Conservation (phyloP, 2,797 vertebrate genomes). For the Platyrinchus mystaceus region DNA sequence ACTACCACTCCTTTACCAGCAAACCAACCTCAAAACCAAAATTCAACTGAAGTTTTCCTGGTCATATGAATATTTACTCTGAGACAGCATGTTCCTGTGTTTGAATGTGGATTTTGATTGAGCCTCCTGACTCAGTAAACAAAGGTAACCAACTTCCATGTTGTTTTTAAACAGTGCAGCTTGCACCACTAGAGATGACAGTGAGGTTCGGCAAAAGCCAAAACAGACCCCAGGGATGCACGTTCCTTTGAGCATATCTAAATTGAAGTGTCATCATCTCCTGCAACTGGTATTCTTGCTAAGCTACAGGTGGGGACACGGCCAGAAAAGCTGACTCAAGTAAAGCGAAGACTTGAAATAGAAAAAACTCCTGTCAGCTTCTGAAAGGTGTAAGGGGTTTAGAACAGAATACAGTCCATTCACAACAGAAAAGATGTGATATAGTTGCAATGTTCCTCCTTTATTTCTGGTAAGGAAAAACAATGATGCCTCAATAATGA, state of each 20-base stretch:
- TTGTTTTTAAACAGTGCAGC: neutral
- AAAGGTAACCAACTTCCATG: neutral
- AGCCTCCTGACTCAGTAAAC: neutral
- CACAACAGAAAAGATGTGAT: neutral
- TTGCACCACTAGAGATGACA: neutral
- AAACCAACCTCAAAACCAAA: neutral
- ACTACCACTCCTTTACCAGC: neutral
- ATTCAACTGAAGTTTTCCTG: neutral
- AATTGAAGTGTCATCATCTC: fast-evolving
- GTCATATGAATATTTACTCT: neutral
- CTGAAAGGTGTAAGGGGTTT: neutral
- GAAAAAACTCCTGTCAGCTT: neutral
- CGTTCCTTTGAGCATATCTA: neutral
- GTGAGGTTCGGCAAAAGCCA: neutral
- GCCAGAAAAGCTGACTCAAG: neutral
- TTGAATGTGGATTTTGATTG: neutral
- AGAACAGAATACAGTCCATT: neutral
- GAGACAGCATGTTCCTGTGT: neutral
- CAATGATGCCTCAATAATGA: neutral
- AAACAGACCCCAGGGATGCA: neutral
- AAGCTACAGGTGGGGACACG: neutral
- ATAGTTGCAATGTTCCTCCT: neutral
- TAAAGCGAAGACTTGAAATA: neutral
- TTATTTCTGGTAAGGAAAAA: neutral
- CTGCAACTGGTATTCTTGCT: neutral